Evolutionary conservation across 1,140 invertebrate species (phyloP).

Genomic region (Ruditapes philippinarum): DNA sequence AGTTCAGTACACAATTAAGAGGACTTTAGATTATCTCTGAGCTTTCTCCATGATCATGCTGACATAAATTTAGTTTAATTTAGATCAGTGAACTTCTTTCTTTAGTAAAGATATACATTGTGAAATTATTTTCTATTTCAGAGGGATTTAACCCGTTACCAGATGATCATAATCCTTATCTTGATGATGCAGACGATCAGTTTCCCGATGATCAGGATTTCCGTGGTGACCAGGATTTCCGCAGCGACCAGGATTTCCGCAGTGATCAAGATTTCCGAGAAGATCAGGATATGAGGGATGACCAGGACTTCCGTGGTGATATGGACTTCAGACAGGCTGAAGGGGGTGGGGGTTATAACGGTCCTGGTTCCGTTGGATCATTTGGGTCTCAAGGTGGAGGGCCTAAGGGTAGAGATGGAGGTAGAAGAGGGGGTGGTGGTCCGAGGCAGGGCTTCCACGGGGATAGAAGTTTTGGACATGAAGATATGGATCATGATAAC

Average conservation of each 20-base stretch:
- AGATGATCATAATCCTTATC: constrained; percentile 36
- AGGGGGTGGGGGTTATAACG: neutral
- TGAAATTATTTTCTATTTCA: too few relatives aligned
- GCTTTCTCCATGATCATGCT: too few relatives aligned
- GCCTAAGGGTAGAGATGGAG: neutral
- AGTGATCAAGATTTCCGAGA: constrained; percentile 44
- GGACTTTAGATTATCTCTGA: too few relatives aligned
- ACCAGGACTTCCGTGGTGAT: constrained; percentile 59
- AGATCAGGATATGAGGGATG: constrained; percentile 51
- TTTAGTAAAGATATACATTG: too few relatives aligned
- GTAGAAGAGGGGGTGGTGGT: neutral
- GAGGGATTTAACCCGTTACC: constrained; percentile 18
- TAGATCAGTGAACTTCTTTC: too few relatives aligned
- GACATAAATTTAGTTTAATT: too few relatives aligned
- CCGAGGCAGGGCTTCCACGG: neutral
- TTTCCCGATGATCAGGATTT: too few relatives aligned
- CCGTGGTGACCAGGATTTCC: constrained; percentile 34
- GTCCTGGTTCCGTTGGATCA: too few relatives aligned
- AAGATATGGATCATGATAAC: neutral
- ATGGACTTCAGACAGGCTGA: constrained; percentile 21
- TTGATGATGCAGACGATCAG: constrained; percentile 37
- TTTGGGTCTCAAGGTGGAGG: constrained; percentile 25
- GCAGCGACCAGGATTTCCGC: constrained; percentile 35
- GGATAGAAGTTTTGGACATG: constrained; percentile 14
- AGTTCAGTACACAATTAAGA: too few relatives aligned